Evolutionary conservation across 2,113 vertebrate genomes (phyloP).

Genomic region (Hystrix brachyura): DNA sequence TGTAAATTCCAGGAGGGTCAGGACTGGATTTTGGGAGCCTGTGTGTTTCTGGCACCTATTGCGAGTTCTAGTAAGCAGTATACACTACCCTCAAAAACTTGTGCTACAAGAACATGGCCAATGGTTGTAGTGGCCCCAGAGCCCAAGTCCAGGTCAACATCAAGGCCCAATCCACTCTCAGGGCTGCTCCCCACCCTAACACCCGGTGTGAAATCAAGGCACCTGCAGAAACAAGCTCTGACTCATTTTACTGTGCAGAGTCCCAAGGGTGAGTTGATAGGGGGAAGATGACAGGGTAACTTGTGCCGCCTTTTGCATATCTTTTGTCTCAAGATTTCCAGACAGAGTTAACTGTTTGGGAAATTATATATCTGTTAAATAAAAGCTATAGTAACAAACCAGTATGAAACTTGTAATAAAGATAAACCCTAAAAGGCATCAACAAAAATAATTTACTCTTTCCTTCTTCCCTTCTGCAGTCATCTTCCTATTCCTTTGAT

Average conservation of each 20-base stretch:
- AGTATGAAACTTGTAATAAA: conserved; percentile 9
- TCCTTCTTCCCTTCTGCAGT: background rate
- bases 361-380: background rate
- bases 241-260: background rate
- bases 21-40: background rate
- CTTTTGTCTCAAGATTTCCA: background rate
- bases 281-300: background rate
- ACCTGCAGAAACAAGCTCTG: background rate
- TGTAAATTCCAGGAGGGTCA: background rate
- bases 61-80: background rate
- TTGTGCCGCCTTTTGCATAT: background rate
- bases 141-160: accelerated
- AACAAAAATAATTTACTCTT: background rate
- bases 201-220: background rate
- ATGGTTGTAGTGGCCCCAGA: background rate
- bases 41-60: background rate
- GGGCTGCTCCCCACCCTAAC: background rate
- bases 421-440: conserved; percentile 13
- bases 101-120: background rate
- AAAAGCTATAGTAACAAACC: background rate
- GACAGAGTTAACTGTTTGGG: background rate
- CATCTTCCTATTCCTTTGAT: background rate
- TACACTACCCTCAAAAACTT: background rate
- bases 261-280: background rate
- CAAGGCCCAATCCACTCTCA: background rate